phyloP scores from a whole-genome alignment of 2,797 vertebrate genomes.

The Notamacropus eugenii region DNA sequence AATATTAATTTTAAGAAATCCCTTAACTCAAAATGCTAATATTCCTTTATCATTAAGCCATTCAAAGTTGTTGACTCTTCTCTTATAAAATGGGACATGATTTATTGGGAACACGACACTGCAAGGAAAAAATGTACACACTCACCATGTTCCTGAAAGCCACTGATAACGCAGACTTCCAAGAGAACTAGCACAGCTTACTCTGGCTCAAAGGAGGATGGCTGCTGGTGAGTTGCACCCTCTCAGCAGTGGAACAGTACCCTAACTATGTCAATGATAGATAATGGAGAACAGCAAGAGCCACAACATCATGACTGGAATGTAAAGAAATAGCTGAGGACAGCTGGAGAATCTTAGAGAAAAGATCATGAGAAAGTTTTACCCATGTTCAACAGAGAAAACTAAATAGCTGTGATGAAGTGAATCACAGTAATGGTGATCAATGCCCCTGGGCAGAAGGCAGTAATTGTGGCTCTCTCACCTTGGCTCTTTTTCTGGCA shows the following conservation, averaged over 20 bases:
- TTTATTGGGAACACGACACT: conserved; percentile 5
- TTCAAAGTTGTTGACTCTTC: conserved; percentile 39
- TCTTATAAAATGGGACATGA: conserved; percentile 24
- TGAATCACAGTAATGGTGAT: not conserved
- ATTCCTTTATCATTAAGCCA: conserved; percentile 49
- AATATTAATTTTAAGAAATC: conserved; percentile 59
- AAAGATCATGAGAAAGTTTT: conserved; percentile 21
- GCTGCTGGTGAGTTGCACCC: not conserved
- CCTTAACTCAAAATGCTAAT: conserved; percentile 45
- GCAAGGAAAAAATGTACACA: conserved; percentile 36
- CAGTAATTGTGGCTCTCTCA: conserved; percentile 77
- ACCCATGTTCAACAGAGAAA: conserved; percentile 11
- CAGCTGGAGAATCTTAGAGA: not conserved
- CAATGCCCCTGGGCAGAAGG: not conserved
- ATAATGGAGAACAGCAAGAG: conserved; percentile 45
- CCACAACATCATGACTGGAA: conserved; percentile 9
- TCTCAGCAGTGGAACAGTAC: conserved; percentile 36
- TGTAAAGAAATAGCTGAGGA: not conserved
- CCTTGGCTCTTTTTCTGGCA: conserved; percentile 97
- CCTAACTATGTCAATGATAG: conserved; percentile 12
- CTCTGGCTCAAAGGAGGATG: conserved; percentile 27
- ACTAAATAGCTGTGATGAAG: not conserved
- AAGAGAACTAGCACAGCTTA: conserved; percentile 39
- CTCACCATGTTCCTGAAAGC: conserved; percentile 16
- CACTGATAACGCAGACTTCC: not conserved